Evolutionary conservation across 2,888 invertebrate genomes (phyloP).

Genomic region (Lochmaea crataegi): DNA sequence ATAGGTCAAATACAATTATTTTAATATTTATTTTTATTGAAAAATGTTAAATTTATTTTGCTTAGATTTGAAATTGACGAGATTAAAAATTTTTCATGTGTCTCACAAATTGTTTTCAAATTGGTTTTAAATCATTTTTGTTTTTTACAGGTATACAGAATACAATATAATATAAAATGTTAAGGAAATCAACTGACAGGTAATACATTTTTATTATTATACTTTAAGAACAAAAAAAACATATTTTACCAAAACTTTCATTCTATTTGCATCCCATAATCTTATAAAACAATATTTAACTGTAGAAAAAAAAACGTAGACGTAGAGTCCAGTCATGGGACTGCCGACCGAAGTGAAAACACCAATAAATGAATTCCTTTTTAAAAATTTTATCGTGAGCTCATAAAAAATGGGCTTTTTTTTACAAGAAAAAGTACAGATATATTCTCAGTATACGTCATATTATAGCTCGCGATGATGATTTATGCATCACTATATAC

Average conservation of each 20-base stretch:
- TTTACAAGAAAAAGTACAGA: too few relatives aligned
- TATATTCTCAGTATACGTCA: too few relatives aligned
- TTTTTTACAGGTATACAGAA: slow-evolving; percentile 27
- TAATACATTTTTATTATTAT: slow-evolving; percentile 17
- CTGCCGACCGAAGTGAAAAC: too few relatives aligned
- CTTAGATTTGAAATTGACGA: background rate
- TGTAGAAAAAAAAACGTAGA: too few relatives aligned
- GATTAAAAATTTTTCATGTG: background rate
- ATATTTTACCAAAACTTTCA: slow-evolving; percentile 30
- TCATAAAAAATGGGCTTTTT: too few relatives aligned
- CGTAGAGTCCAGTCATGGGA: too few relatives aligned
- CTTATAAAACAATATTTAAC: too few relatives aligned
- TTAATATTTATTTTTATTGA: slow-evolving; percentile 8
- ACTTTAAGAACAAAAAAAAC: slow-evolving; percentile 9
- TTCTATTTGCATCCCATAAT: background rate
- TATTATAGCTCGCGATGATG: too few relatives aligned
- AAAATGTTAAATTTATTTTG: background rate
- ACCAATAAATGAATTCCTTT: too few relatives aligned
- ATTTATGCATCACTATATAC: too few relatives aligned
- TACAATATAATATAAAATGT: slow-evolving; percentile 19
- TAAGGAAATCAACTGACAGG: slow-evolving; percentile 19
- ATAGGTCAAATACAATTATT: background rate
- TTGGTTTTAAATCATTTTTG: slow-evolving; percentile 23
- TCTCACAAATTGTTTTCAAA: background rate
- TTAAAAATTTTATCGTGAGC: too few relatives aligned